Evolutionary conservation across 1,140 invertebrate genomes (phyloP), one percentile per base, ranked within the genome.

Genomic region (Heterodera carotae): DNA sequence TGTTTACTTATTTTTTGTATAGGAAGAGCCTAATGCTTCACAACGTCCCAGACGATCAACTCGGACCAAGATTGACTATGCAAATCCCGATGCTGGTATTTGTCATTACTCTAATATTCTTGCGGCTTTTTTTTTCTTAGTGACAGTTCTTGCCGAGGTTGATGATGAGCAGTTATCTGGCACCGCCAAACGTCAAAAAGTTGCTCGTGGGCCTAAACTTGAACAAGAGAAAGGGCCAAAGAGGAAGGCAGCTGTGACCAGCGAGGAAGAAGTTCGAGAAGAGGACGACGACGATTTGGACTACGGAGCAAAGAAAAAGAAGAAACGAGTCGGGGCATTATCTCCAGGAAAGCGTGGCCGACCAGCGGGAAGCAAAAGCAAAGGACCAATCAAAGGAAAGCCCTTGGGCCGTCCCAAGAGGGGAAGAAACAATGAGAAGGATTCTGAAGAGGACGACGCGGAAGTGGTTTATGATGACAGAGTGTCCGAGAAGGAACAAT

Each of bases 121-220:
- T 67, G 34, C 2, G n/a, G 10, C 31, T 72, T 29, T 75, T 39
- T 29, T 15, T 75, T 6, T 4, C 33, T 64, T 74, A 74, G 72
- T 62, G 43, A 74, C 67, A 31, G 75, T 80, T 27, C 56, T 81
- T 29, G 80, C 81, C n/a, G 79, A 81, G 69, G 73, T 84, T 22
- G 80, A 81, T 78, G 80, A 81, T 70, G 80, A 81, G 39, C 81
- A 81, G 43, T 76, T 76, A 15, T 78, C 79, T 0, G 68, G 69
- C 1, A 53, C n/a, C 22, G n/a, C 67, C 43, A 53, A 48, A 6
- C 69, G 75, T 12, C 80, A 27, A 68, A 75, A 27, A 59, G 48
- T n/a, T 64, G 80, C 60, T n/a, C 72, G 76, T 1, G 78, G 78
- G 31, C 36, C 69, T 18, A 82, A 76, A 59, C 73, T 34, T 4